Evolutionary conservation across 2,113 vertebrate genomes (phyloP).

Genomic region (Brienomyrus brachyistius): DNA sequence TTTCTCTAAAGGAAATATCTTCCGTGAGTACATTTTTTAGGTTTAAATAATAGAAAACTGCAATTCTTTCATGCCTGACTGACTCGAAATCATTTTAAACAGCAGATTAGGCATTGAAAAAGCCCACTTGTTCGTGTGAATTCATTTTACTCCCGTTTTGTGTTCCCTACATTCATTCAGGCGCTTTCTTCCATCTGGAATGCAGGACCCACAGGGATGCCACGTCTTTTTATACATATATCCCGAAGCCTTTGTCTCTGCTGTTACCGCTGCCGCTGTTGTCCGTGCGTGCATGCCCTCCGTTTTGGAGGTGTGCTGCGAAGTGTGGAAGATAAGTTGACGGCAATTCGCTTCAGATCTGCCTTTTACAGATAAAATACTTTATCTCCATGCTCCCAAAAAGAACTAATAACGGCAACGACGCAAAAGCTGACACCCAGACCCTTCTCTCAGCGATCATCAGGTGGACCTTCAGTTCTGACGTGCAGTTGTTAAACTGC

Average conservation of each 20-base stretch:
- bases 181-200: background rate
- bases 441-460: background rate
- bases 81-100: constrained; percentile 14
- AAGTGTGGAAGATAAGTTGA: background rate
- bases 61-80: constrained; percentile 14
- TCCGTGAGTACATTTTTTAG: background rate
- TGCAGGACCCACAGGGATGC: constrained; percentile 7
- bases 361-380: background rate
- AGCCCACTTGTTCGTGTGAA: constrained; percentile 12
- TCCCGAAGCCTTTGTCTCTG: background rate
- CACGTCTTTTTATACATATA: background rate
- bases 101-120: constrained; percentile 17
- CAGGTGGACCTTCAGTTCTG: background rate
- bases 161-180: constrained; percentile 15
- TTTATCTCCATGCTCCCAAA: background rate
- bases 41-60: background rate
- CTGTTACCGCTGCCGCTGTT: background rate
- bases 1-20: background rate
- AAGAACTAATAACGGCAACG: background rate
- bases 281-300: background rate
- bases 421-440: background rate
- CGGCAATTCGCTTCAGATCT: background rate
- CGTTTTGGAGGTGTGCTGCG: background rate
- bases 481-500: background rate
- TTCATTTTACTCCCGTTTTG: constrained; percentile 7